These are phyloP conservation scores for Bubo blakistoni DNA, from an alignment of 2,113 vertebrate genomes.

Conservation along the genomic window DNA sequence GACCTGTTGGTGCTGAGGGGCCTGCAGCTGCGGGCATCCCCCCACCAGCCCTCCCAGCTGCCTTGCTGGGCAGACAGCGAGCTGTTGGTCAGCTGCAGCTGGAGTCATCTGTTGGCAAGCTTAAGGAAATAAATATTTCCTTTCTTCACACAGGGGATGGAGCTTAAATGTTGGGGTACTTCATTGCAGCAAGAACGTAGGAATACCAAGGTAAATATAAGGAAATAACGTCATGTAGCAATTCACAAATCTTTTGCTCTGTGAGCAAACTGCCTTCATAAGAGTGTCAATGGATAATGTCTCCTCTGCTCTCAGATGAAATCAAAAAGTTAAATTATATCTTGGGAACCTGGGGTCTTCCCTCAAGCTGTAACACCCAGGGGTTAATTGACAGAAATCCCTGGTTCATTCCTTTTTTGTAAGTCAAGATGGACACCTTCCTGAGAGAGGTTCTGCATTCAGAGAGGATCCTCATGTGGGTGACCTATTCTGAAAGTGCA, in stretches of 20 bases:
- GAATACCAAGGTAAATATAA: neutral
- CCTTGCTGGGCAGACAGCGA: neutral
- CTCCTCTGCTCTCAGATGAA: neutral
- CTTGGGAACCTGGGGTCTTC: neutral
- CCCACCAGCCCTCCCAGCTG: neutral
- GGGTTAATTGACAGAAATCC: neutral
- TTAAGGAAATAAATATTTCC: neutral
- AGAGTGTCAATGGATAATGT: neutral
- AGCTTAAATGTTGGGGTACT: neutral
- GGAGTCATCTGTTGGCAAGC: no score
- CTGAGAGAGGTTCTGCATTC: neutral
- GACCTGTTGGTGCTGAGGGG: neutral
- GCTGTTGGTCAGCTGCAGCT: neutral
- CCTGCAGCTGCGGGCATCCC: neutral
- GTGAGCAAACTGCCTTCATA: neutral
- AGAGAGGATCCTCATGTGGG: rapidly evolving
- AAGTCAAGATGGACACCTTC: neutral
- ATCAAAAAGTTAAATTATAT: neutral
- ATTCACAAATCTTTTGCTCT: neutral
- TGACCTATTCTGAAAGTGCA: neutral
- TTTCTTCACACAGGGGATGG: neutral
- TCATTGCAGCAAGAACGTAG: neutral
- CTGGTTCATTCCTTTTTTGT: neutral
- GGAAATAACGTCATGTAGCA: neutral
- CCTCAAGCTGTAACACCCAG: neutral